Conservation (phyloP, 2,113 vertebrate genomes). For the Cacatua alba region DNA sequence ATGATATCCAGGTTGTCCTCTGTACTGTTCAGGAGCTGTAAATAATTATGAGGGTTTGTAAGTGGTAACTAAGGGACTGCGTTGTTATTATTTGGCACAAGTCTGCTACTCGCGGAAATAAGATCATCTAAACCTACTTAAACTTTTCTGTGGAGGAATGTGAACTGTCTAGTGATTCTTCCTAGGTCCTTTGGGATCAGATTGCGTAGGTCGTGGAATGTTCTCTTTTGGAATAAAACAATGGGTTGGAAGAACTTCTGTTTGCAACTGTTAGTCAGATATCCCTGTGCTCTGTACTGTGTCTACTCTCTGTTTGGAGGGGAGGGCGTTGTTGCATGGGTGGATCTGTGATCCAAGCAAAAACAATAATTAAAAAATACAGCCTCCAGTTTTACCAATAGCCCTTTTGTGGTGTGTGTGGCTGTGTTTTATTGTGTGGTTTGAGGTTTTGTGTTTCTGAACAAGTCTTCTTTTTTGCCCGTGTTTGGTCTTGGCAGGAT, state of each 20-base stretch:
- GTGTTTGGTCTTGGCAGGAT: not conserved
- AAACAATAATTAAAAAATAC: not conserved
- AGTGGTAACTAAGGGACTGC: conserved; percentile 42
- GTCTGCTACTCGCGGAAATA: conserved; percentile 21
- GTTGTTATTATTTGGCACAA: conserved; percentile 22
- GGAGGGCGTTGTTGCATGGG: not conserved
- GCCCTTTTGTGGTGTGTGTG: not conserved
- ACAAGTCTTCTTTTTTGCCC: not conserved
- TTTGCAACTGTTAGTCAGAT: not conserved
- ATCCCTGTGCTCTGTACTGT: not conserved
- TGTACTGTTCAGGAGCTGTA: conserved; percentile 9
- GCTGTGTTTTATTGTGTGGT: not conserved
- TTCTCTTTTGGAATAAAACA: conserved; percentile 25
- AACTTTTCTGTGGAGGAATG: not conserved
- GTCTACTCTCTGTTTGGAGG: not conserved
- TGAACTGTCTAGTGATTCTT: conserved; percentile 28
- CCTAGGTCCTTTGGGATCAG: not conserved
- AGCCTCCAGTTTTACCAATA: not conserved
- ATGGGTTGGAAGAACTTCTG: not conserved
- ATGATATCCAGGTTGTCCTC: not conserved
- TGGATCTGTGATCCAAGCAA: not conserved
- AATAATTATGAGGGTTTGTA: conserved; percentile 29
- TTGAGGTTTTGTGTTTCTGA: not conserved
- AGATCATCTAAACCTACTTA: conserved; percentile 7
- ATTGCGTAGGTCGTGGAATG: not conserved